phyloP scores from a whole-genome alignment of 2,888 invertebrate species.

The Chydorus sphaericus region DNA sequence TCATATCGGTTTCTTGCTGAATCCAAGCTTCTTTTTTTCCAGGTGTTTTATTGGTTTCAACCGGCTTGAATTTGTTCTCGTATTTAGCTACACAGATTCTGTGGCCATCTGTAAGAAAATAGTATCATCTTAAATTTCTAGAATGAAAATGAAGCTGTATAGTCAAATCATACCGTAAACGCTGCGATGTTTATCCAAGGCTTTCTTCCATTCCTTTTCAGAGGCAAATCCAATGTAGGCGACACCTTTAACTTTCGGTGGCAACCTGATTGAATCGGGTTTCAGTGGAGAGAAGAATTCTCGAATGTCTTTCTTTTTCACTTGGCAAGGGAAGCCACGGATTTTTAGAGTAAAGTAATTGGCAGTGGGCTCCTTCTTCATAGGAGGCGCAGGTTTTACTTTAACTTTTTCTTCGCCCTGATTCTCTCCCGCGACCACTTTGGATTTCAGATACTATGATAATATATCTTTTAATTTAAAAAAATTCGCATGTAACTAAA shows the following conservation, averaged over 20 bases:
- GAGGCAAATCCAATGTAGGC: slow-evolving; percentile 82
- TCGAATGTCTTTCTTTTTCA: slow-evolving; percentile 67
- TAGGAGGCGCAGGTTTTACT: slow-evolving; percentile 19
- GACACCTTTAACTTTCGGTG: slow-evolving; percentile 59
- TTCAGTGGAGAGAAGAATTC: slow-evolving; percentile 70
- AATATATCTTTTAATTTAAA: slow-evolving; percentile 15
- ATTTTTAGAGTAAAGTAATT: slow-evolving; percentile 31
- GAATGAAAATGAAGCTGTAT: slow-evolving; percentile 3
- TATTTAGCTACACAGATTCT: slow-evolving; percentile 38
- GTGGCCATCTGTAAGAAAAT: slow-evolving; percentile 36
- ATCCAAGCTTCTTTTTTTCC: slow-evolving; percentile 37
- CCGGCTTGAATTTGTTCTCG: slow-evolving; percentile 16
- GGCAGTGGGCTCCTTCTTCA: slow-evolving; percentile 8
- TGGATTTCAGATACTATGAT: slow-evolving; percentile 23
- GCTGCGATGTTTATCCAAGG: slow-evolving; percentile 66
- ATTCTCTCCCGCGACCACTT: background rate
- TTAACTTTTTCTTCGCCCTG: background rate
- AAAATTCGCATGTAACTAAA: slow-evolving; percentile 16
- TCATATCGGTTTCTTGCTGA: slow-evolving; percentile 43
- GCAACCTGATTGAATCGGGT: slow-evolving; percentile 62
- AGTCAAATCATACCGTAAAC: slow-evolving; percentile 47
- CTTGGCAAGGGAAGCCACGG: slow-evolving; percentile 57
- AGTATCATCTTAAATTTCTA: slow-evolving; percentile 13
- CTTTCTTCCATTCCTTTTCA: slow-evolving; percentile 62
- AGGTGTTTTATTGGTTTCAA: slow-evolving; percentile 35